These are phyloP conservation scores for Agraylea sexmaculata DNA, from an alignment of 1,140 invertebrate species.

Conservation along the genomic window DNA sequence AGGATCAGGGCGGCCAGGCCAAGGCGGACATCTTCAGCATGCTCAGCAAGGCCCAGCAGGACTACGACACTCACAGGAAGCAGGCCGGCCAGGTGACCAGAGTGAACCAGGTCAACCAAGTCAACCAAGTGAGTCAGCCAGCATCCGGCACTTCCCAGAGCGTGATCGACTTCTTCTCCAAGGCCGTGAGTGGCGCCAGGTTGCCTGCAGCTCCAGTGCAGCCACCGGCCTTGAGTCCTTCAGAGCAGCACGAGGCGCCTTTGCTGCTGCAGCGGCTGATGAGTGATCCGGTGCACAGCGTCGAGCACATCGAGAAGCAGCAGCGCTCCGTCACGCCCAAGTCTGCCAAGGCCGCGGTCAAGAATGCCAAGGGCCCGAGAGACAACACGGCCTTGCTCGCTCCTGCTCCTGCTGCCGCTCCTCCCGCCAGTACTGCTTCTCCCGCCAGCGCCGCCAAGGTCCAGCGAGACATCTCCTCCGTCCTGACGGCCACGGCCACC, in stretches of 20 bases:
- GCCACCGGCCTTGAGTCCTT: conserved; percentile 32
- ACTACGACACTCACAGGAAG: conserved; percentile 50
- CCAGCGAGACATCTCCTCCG: conserved; percentile 29
- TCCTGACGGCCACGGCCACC: conserved; percentile 36
- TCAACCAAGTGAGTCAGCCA: too few species aligned
- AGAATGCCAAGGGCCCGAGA: too few species aligned
- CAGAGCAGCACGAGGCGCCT: conserved; percentile 41
- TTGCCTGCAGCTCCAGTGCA: conserved; percentile 40
- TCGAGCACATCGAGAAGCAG: conserved; percentile 82
- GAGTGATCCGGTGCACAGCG: conserved; percentile 66
- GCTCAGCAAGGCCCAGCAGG: conserved; percentile 80
- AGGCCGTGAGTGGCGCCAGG: conserved; percentile 54
- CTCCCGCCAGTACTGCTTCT: not conserved
- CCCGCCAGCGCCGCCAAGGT: conserved; percentile 11
- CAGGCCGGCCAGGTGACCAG: conserved; percentile 26
- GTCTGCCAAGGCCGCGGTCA: too few species aligned
- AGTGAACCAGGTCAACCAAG: conserved; percentile 37
- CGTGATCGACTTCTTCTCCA: conserved; percentile 76
- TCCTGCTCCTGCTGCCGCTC: conserved; percentile 14
- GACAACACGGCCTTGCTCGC: too few species aligned
- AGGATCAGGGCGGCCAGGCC: conserved; percentile 1
- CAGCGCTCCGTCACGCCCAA: conserved; percentile 61
- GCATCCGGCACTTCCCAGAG: conserved; percentile 54
- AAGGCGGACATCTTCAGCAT: conserved; percentile 67
- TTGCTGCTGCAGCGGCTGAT: conserved; percentile 55